These are phyloP conservation scores for Lamellibrachia columna DNA, from an alignment of 2,888 invertebrate species.

Conservation along the genomic window DNA sequence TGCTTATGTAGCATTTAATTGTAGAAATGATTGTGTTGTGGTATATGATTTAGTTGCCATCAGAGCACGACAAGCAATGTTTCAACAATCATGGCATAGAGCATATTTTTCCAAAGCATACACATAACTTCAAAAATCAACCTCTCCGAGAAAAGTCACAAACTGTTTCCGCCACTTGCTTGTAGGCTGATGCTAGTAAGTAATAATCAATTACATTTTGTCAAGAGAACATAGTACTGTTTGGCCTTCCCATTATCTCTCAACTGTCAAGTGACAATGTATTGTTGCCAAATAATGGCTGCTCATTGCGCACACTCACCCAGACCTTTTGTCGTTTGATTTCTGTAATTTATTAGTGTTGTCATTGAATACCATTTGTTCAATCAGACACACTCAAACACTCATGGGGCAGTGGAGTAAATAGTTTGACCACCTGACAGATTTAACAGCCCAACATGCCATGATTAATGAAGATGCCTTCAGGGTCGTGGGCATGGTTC, in stretches of 20 bases:
- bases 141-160: neutral
- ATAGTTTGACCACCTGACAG: neutral
- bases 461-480: constrained; percentile 16
- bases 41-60: constrained; percentile 6
- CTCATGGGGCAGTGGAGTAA: neutral
- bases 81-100: neutral
- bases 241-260: no score
- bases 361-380: no score
- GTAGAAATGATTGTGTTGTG: neutral
- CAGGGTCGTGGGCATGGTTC: neutral
- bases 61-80: neutral
- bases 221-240: no score
- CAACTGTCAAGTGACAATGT: no score
- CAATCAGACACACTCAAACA: neutral
- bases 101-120: neutral
- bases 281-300: no score
- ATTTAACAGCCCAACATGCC: neutral
- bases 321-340: no score
- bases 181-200: no score
- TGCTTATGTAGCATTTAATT: neutral
- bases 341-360: no score
- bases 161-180: neutral
- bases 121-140: neutral
- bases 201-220: no score
- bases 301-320: no score